Evolutionary conservation across 2,113 vertebrate genomes (phyloP), one percentile per base, ranked within the genome.

Genomic region (Cryptomyrus ogoouensis): DNA sequence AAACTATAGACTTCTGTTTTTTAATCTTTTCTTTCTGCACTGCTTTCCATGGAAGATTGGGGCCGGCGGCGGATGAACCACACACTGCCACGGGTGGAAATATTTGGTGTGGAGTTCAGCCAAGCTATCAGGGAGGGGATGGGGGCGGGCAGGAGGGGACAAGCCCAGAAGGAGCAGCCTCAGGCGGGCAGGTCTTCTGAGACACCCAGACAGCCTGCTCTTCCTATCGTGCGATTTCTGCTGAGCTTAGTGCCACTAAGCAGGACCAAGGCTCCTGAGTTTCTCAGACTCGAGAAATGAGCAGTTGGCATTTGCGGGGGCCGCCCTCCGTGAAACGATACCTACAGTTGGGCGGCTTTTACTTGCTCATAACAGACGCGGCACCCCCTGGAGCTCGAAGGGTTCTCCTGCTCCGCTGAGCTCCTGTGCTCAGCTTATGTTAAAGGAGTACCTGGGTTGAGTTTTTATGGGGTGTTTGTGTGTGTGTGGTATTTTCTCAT

Each of bases 21-120:
- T 89, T 92, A 92, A 93, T 95, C 88, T 92, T 95, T 95, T 93
- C 94, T 95, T 95, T 83, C 94, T 93, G 12, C 10, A 44, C 35
- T 90, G 87, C 89, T 93, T 93, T 91, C 92, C 91, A 93, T 90
- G 92, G 92, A 88, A 92, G 93, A 92, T 92, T 91, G 90, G 90
- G 91, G 87, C 85, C 90, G 89, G 89, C 21, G 58, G 89, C 91
- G 85, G 90, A 80, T 5, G 74, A 10, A 21, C 44, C 35, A 24
- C 50, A 50, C 74, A 46, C 49, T 89, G 89, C 80, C 88, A 77
- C 10, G 1, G 31, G 62, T 2, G 15, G 66, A 46, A 83, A 47
- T 19, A 44, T 62, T 35, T 42, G 83, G 44, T 49, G 89, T 85
- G 9, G 42, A 89, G 83, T 89, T 74, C 89, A 74, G 24, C 46